Percentiles rank a stretch among this genome's conserved stretches.
These are phyloP conservation scores for Sweltsa coloradensis DNA, from an alignment of 1,140 invertebrate genomes.

Conservation along the genomic window DNA sequence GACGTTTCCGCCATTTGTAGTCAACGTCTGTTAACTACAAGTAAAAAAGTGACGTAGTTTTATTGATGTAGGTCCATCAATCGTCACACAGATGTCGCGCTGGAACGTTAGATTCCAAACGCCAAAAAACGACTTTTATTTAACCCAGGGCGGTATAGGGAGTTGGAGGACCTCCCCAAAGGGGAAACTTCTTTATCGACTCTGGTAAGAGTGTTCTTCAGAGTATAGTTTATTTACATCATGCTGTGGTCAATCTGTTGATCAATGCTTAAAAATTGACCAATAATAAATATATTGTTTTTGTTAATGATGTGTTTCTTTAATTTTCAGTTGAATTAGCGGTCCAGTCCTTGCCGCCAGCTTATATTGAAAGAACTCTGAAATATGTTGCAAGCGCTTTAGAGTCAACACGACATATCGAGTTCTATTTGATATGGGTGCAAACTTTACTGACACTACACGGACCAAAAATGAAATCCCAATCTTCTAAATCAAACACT, in stretches of 20 bases:
- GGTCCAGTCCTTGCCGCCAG: slow-evolving; percentile 47
- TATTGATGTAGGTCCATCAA: too few species aligned
- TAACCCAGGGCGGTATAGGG: too few species aligned
- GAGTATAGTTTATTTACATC: slow-evolving; percentile 1
- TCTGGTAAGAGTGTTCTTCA: not conserved
- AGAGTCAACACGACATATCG: slow-evolving; percentile 66
- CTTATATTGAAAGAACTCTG: slow-evolving; percentile 65
- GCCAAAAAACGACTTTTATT: too few species aligned
- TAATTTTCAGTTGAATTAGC: slow-evolving; percentile 60
- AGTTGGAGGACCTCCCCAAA: too few species aligned
- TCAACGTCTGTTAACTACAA: too few species aligned
- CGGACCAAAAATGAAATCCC: slow-evolving; percentile 40
- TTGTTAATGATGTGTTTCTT: slow-evolving; percentile 16
- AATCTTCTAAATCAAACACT: slow-evolving; percentile 23
- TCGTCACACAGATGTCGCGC: too few species aligned
- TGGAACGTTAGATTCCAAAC: too few species aligned
- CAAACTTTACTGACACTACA: slow-evolving; percentile 47
- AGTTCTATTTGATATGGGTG: slow-evolving; percentile 80
- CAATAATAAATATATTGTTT: slow-evolving; percentile 12
- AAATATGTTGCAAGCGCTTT: slow-evolving; percentile 53
- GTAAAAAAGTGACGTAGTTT: too few species aligned
- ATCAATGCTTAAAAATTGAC: slow-evolving; percentile 6
- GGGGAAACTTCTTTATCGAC: not conserved
- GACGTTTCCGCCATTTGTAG: too few species aligned
- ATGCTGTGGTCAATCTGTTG: not conserved